A percentile compares a stretch with the other conserved stretches of the same genome.
Evolutionary conservation across 2,113 vertebrate species (phyloP).

Genomic region (Laticauda colubrina): DNA sequence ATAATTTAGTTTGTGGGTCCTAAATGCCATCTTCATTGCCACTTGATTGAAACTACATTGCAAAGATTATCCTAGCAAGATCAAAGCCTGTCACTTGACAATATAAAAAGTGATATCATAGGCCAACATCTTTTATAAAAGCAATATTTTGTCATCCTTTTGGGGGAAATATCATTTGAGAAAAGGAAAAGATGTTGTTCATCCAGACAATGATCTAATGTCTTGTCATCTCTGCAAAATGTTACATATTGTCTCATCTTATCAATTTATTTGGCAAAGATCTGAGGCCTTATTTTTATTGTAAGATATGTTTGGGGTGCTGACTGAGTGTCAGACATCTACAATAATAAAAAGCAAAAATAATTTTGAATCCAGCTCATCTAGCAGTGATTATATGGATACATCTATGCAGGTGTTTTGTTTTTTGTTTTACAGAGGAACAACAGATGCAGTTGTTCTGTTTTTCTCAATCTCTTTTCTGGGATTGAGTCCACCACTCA

Average conservation of each 20-base stretch:
- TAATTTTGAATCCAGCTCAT: background rate
- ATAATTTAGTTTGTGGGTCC: conserved; percentile 63
- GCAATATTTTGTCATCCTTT: conserved; percentile 30
- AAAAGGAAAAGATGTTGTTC: background rate
- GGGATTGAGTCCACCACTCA: background rate
- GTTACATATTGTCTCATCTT: background rate
- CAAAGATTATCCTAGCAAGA: conserved; percentile 49
- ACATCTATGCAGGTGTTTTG: background rate
- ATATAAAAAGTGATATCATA: conserved; percentile 54
- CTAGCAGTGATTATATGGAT: background rate
- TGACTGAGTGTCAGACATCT: background rate
- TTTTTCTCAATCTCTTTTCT: background rate
- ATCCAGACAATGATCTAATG: conserved; percentile 37
- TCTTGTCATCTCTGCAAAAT: background rate
- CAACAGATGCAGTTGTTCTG: background rate
- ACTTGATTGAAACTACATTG: conserved; percentile 59
- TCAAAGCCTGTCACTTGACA: conserved; percentile 42
- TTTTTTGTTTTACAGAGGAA: background rate
- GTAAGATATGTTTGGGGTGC: background rate
- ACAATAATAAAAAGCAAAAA: background rate
- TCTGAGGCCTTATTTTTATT: background rate
- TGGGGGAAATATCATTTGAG: background rate
- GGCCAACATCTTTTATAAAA: conserved; percentile 49
- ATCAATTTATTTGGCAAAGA: background rate
- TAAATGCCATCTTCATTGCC: conserved; percentile 51